A percentile compares a stretch with the other conserved stretches of the same genome.
Evolutionary conservation across 2,797 vertebrate species (phyloP).

Genomic region (Bryconaethiops microstoma): DNA sequence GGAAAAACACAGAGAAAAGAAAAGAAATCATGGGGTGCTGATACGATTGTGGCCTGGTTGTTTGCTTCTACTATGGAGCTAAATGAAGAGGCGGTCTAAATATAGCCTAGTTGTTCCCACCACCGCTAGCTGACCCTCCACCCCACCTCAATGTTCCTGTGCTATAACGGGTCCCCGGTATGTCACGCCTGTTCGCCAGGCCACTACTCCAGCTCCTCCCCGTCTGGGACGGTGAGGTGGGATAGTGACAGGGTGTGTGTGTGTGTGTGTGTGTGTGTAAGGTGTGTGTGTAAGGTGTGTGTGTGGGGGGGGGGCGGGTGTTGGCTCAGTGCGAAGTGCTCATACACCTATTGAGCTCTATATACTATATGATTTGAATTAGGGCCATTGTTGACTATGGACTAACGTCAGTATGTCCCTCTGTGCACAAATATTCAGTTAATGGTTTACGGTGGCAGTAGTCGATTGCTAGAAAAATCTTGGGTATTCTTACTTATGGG

Average conservation of each 20-base stretch:
- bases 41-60: not conserved
- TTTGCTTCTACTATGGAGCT: constrained; percentile 28
- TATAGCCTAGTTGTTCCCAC: constrained; percentile 40
- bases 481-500: no score
- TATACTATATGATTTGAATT: not conserved
- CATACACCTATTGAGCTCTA: not conserved
- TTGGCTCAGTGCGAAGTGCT: not conserved
- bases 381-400: no score
- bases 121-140: constrained; percentile 14
- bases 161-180: constrained; percentile 44
- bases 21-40: not conserved
- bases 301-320: not conserved
- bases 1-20: not conserved
- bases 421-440: no score
- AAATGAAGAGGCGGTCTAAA: constrained; percentile 50
- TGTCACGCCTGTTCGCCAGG: constrained; percentile 52
- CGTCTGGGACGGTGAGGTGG: constrained; percentile 21
- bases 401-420: no score
- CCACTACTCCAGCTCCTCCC: not conserved
- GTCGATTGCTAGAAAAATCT: no score
- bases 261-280: no score
- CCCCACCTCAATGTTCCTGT: constrained; percentile 37
- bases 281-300: no score
- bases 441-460: no score
- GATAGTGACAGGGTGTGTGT: no score